A percentile compares a stretch with the other conserved stretches of the same genome.
Conservation (phyloP, 2,888 invertebrate genomes). For the Belgica antarctica region DNA sequence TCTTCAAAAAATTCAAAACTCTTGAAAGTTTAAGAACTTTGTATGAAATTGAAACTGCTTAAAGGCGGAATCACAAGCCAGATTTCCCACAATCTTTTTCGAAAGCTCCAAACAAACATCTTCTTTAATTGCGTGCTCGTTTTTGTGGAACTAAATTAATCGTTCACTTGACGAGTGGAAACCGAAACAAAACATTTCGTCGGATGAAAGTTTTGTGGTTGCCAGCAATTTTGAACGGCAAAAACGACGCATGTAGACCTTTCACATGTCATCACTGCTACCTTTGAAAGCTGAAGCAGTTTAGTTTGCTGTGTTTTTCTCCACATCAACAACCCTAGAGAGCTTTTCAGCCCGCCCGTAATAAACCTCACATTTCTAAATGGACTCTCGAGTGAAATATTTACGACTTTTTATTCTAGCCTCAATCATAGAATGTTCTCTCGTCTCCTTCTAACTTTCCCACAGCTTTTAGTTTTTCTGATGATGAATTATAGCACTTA, state of each 20-base stretch:
- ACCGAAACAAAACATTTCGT: no score
- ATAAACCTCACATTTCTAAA: slow-evolving; percentile 28
- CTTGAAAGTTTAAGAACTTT: no score
- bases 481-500: slow-evolving; percentile 14
- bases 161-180: no score
- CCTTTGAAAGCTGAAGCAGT: slow-evolving; percentile 6
- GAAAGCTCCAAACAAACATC: no score
- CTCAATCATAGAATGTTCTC: slow-evolving; percentile 37
- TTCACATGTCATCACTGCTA: slow-evolving; percentile 39
- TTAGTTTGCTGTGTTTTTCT: no score
- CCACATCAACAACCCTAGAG: neutral
- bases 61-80: no score
- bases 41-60: no score
- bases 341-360: neutral
- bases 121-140: no score
- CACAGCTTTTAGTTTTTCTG: neutral
- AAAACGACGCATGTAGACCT: slow-evolving; percentile 10
- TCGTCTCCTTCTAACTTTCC: neutral
- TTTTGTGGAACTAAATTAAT: no score
- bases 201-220: neutral
- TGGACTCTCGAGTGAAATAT: slow-evolving; percentile 33
- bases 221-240: neutral
- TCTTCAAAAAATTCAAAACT: no score
- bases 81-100: no score
- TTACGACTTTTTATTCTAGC: slow-evolving; percentile 36